Evolutionary conservation across 2,888 invertebrate species (phyloP).

Genomic region (Pandemis cinnamomeana): DNA sequence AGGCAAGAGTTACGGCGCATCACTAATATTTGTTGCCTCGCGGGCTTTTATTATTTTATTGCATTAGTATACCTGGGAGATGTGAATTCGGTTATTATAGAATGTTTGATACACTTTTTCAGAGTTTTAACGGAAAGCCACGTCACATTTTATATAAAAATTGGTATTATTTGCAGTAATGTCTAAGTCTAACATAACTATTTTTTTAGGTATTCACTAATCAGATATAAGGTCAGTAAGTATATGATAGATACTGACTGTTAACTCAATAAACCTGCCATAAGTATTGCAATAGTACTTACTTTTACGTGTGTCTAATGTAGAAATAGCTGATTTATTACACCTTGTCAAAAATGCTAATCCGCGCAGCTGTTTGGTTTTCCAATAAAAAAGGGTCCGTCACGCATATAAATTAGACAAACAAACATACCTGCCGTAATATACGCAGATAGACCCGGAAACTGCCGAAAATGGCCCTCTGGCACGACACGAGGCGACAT

Average conservation of each 20-base stretch:
- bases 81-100: slow-evolving; percentile 39
- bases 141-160: no score
- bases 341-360: slow-evolving; percentile 45
- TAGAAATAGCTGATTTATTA: slow-evolving; percentile 41
- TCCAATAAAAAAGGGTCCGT: slow-evolving; percentile 57
- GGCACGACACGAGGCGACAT: slow-evolving; percentile 59
- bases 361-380: slow-evolving; percentile 54
- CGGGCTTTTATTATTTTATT: slow-evolving; percentile 47
- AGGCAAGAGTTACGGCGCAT: slow-evolving; percentile 45
- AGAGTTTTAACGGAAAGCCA: not conserved
- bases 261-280: not conserved
- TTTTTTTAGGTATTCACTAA: not conserved
- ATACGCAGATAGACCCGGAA: slow-evolving; percentile 63
- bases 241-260: not conserved
- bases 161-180: no score
- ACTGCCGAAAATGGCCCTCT: slow-evolving; percentile 68
- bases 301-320: not conserved
- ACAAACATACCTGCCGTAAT: slow-evolving; percentile 45
- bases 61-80: slow-evolving; percentile 36
- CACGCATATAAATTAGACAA: slow-evolving; percentile 64
- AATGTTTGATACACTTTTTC: slow-evolving; percentile 11
- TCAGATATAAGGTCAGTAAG: not conserved
- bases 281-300: not conserved
- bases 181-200: not conserved
- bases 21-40: slow-evolving; percentile 39